Evolutionary conservation across 2,113 vertebrate species (phyloP).

Genomic region (Albula goreensis): DNA sequence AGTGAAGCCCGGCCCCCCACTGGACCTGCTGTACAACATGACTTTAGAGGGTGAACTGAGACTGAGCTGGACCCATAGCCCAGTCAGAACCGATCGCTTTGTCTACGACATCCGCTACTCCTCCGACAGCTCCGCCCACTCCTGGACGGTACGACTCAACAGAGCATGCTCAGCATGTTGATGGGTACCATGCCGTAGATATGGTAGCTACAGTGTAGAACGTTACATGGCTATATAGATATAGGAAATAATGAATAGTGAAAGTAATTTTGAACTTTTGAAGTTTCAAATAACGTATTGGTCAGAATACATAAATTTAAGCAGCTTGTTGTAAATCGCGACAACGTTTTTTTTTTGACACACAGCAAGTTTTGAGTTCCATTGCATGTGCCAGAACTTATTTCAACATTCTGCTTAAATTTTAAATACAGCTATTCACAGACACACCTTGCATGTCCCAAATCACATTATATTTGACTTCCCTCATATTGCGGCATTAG

Average conservation of each 20-base stretch:
- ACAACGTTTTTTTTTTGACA: too few species aligned
- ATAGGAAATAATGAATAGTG: too few species aligned
- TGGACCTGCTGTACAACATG: slow-evolving; percentile 72
- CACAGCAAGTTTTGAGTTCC: too few species aligned
- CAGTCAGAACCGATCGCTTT: slow-evolving; percentile 48
- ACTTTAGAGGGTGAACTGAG: slow-evolving; percentile 71
- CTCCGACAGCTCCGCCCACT: slow-evolving; percentile 46
- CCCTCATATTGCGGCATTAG: background rate
- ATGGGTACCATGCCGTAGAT: background rate
- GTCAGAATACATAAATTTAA: background rate
- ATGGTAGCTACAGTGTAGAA: background rate
- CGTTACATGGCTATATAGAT: background rate
- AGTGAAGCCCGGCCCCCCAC: slow-evolving; percentile 84
- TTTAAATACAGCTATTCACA: too few species aligned
- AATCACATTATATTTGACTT: too few species aligned
- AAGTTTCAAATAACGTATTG: too few species aligned
- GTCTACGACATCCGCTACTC: slow-evolving; percentile 78
- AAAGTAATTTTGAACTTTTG: too few species aligned
- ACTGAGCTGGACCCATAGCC: slow-evolving; percentile 73
- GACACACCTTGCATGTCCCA: too few species aligned
- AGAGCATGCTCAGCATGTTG: background rate
- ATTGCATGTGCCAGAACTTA: too few species aligned
- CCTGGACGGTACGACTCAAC: slow-evolving; percentile 57
- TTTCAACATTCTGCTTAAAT: too few species aligned
- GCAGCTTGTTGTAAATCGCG: too few species aligned